phyloP scores from a whole-genome alignment of 2,113 vertebrate genomes.

The Microcebus griseorufus region DNA sequence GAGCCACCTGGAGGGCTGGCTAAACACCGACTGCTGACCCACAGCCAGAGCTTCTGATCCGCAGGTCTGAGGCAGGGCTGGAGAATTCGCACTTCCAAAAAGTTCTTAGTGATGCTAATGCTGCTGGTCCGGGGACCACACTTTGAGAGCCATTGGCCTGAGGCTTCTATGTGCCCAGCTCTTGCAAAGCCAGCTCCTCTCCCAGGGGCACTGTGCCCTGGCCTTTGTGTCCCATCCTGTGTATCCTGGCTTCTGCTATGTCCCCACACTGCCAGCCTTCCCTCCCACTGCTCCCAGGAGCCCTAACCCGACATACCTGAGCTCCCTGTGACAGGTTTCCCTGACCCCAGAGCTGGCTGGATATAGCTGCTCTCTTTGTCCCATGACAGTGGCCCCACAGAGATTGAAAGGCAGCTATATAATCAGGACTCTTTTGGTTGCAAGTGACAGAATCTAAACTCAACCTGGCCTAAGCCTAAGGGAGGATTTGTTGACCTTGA shows the following conservation, averaged over 20 bases:
- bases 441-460: background rate
- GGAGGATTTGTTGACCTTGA: background rate
- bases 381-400: background rate
- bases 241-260: background rate
- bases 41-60: background rate
- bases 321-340: background rate
- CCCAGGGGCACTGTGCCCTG: background rate
- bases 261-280: background rate
- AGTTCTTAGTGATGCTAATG: background rate
- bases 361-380: background rate
- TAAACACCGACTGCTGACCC: background rate
- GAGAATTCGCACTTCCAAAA: background rate
- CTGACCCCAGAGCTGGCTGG: background rate
- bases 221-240: rapidly evolving
- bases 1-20: background rate
- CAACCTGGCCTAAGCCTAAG: background rate
- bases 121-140: too few relatives aligned
- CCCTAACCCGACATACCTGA: too few relatives aligned
- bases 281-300: too few relatives aligned
- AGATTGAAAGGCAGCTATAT: background rate
- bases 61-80: background rate
- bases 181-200: background rate
- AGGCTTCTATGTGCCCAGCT: background rate
- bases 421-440: background rate
- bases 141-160: background rate